A percentile compares a stretch with the other conserved stretches of the same genome.
Evolutionary conservation across 2,113 vertebrate genomes (phyloP).

Genomic region (Pelodiscus sinensis): DNA sequence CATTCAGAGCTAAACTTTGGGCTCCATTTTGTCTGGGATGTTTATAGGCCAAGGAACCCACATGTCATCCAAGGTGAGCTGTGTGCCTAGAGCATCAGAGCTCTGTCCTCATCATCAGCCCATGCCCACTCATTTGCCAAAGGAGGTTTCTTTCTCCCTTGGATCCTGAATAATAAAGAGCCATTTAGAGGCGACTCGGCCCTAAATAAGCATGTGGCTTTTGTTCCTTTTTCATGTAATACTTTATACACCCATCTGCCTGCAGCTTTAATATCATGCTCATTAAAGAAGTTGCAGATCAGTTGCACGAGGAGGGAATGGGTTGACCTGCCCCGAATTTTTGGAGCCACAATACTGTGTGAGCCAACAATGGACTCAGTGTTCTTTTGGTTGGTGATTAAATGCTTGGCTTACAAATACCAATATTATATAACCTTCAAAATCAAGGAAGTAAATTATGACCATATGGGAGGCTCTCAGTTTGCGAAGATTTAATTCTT

Average conservation of each 20-base stretch:
- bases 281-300: constrained; percentile 38
- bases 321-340: constrained; percentile 18
- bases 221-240: background rate
- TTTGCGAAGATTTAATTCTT: constrained; percentile 23
- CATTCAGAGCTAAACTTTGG: background rate
- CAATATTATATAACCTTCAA: constrained; percentile 48
- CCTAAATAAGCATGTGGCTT: constrained; percentile 9
- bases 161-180: background rate
- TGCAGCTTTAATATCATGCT: background rate
- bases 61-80: background rate
- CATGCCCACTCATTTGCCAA: constrained; percentile 10
- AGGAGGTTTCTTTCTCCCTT: background rate
- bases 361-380: constrained; percentile 34
- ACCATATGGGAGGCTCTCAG: constrained; percentile 11
- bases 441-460: constrained; percentile 50
- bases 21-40: background rate
- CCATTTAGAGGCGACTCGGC: background rate
- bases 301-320: background rate
- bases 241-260: constrained; percentile 23
- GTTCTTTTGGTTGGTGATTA: constrained; percentile 54
- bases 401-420: constrained; percentile 55
- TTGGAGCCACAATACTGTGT: constrained; percentile 3
- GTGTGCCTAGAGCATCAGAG: background rate
- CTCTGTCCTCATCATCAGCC: background rate
- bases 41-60: background rate